Base-by-base conservation (phyloP, 2,113 vertebrate genomes). In the Cololabis saira region DNA sequence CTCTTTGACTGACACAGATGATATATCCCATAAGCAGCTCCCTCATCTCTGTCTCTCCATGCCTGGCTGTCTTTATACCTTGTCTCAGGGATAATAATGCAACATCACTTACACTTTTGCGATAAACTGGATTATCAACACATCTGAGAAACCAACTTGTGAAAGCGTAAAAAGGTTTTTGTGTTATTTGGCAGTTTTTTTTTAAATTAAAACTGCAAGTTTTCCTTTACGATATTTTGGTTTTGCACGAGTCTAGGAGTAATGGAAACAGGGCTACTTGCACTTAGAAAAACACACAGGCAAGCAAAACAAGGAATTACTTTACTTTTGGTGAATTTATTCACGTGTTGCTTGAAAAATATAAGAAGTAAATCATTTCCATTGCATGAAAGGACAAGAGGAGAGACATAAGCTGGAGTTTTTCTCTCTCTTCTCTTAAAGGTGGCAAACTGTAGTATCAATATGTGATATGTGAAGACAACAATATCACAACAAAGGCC, bases 11-110 rank as follows among this genome's bases (percentile, higher is more conserved):
- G 74, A 79, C 85, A 67, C 68, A 66, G 80, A 84, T 83, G 76
- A 81, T 85, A 75, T 76, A 83, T 79, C 81, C 67, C 68, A 71
- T 61, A 50, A 78, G 83, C 83, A 78, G 82, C 73, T 49, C 60
- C 62, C 69, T 43, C 30, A 43, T 41, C 54, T 50, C 50, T 33
- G 1, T 24, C 33, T 53, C 43, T 54, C 54, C 22, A 9, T 51
- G 51, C 30, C 59, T 54, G 43, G 3, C 68, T 74, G 71, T 82
- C 80, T 78, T 81, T 60, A 77, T 70, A 76, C 79, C 72, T 53
- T 24, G 10, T 74, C 67, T 49, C 0, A 8, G 61, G n/a, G 56
- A 75, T 84, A 66, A 80, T 87, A 2, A 71, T 68, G 64, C 55
- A 37, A 73, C 77, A 73, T 62, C 66, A 58, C 57, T 76, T 33